Conservation (phyloP, 2,888 invertebrate species). For the Cecidostiba fungosa region DNA sequence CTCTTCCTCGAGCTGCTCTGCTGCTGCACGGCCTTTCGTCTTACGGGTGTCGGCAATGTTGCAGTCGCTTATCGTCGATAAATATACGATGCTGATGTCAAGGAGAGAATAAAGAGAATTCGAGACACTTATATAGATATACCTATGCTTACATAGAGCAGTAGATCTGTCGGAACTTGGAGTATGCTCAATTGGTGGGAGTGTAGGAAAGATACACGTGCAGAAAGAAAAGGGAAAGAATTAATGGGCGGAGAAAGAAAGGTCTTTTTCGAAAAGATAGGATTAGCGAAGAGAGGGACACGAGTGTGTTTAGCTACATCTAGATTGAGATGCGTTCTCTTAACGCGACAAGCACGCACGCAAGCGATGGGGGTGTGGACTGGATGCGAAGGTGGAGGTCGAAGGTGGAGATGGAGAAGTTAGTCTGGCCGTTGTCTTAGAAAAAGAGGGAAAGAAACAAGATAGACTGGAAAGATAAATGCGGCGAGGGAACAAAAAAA, state of each 20-base stretch:
- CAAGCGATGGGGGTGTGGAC: slow-evolving; percentile 22
- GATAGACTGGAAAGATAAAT: slow-evolving; percentile 61
- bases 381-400: slow-evolving; percentile 42
- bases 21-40: slow-evolving; percentile 30
- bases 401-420: slow-evolving; percentile 53
- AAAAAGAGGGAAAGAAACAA: slow-evolving; percentile 61
- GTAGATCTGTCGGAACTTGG: slow-evolving; percentile 1
- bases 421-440: slow-evolving; percentile 1
- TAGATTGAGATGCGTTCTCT: slow-evolving; percentile 73
- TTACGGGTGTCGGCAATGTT: slow-evolving; percentile 66
- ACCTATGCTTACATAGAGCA: slow-evolving; percentile 18
- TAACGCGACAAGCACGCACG: slow-evolving; percentile 49
- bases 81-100: slow-evolving; percentile 69
- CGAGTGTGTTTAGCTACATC: slow-evolving; percentile 67
- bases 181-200: neutral
- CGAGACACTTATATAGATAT: slow-evolving; percentile 10
- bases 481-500: slow-evolving; percentile 59
- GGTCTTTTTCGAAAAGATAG: slow-evolving; percentile 66
- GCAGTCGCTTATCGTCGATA: slow-evolving; percentile 67
- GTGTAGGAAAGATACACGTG: slow-evolving; percentile 11
- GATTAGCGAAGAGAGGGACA: slow-evolving; percentile 66
- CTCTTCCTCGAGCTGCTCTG: slow-evolving; percentile 50
- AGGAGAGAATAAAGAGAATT: slow-evolving; percentile 54
- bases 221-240: slow-evolving; percentile 23
- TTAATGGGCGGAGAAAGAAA: slow-evolving; percentile 58